Evolutionary conservation across 1,140 invertebrate genomes (phyloP).

Genomic region (Orchestia grillus): DNA sequence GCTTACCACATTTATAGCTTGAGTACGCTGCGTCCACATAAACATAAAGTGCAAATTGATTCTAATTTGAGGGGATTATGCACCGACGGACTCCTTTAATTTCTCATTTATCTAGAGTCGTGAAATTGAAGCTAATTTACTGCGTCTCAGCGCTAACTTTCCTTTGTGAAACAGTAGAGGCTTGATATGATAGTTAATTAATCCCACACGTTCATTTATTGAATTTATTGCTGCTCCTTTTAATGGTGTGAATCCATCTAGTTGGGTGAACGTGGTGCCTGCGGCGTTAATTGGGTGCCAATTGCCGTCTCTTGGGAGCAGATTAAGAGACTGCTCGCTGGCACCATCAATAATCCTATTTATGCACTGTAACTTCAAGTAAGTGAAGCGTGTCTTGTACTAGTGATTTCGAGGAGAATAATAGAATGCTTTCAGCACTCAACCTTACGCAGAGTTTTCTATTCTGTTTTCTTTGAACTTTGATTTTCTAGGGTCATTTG

Average conservation of each 20-base stretch:
- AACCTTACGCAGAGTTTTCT: no score
- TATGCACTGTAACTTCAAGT: not conserved
- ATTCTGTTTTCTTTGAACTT: no score
- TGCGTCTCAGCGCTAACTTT: not conserved
- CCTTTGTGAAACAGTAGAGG: not conserved
- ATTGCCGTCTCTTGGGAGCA: not conserved
- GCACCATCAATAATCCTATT: not conserved
- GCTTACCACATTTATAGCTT: not conserved
- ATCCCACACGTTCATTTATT: not conserved
- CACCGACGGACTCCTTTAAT: not conserved
- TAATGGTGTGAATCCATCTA: conserved; percentile 1
- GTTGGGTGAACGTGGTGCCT: not conserved
- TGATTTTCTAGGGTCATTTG: no score
- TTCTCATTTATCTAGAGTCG: not conserved
- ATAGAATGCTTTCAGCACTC: no score
- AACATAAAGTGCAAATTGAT: not conserved
- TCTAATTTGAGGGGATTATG: not conserved
- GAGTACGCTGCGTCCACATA: not conserved
- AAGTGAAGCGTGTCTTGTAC: not conserved
- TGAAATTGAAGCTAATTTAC: not conserved
- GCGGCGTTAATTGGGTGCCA: not conserved
- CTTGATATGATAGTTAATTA: not conserved
- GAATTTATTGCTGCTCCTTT: not conserved
- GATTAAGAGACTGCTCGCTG: not conserved
- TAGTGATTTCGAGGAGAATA: no score